Evolutionary conservation across 1,140 invertebrate genomes (phyloP).

Genomic region (Drosophila funebris): DNA sequence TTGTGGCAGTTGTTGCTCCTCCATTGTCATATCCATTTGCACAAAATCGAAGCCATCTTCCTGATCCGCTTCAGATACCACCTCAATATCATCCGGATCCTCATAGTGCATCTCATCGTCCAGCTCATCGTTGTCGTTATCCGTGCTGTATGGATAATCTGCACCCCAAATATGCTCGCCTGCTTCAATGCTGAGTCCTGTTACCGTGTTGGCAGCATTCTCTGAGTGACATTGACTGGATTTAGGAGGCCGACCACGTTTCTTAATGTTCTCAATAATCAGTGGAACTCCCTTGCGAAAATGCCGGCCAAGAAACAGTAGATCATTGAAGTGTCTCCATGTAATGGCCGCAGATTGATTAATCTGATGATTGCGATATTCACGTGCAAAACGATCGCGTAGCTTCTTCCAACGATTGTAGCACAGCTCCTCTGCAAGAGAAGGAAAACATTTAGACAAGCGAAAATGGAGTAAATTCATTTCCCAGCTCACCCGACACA

Average conservation of each 20-base stretch:
- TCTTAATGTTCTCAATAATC: slow-evolving; percentile 61
- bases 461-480: background rate
- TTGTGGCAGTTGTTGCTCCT: slow-evolving; percentile 7
- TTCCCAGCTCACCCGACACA: slow-evolving; percentile 54
- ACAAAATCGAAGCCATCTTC: slow-evolving; percentile 17
- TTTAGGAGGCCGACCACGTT: slow-evolving; percentile 62
- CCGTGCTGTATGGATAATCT: slow-evolving; percentile 64
- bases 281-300: slow-evolving; percentile 72
- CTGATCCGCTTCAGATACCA: slow-evolving; percentile 43
- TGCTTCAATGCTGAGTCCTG: background rate
- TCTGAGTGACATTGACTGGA: background rate
- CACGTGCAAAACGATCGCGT: slow-evolving; percentile 72
- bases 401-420: slow-evolving; percentile 80
- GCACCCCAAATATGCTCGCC: slow-evolving; percentile 61
- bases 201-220: background rate
- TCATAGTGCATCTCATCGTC: slow-evolving; percentile 55
- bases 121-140: slow-evolving; percentile 57
- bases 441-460: background rate
- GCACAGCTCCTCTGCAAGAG: slow-evolving; percentile 60
- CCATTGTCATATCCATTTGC: slow-evolving; percentile 9
- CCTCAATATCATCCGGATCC: slow-evolving; percentile 49
- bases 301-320: slow-evolving; percentile 64
- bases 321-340: slow-evolving; percentile 69
- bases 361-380: slow-evolving; percentile 72
- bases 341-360: slow-evolving; percentile 52